These are phyloP conservation scores for Camponotus floridanus DNA, from an alignment of 1,140 invertebrate species.

Conservation along the genomic window DNA sequence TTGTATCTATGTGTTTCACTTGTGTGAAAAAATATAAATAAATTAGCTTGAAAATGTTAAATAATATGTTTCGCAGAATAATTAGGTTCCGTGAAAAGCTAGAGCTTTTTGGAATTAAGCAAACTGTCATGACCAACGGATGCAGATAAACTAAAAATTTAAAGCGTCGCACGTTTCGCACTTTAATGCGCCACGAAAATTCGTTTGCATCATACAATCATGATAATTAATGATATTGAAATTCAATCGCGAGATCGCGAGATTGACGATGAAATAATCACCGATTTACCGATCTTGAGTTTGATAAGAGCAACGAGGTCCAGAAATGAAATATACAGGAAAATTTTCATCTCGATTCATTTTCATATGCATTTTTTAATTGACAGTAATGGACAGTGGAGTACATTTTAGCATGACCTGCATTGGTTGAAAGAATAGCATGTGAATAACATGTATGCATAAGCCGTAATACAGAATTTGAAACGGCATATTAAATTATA, in stretches of 20 bases:
- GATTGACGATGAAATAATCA: constrained; percentile 36
- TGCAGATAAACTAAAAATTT: constrained; percentile 7
- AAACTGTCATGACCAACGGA: constrained; percentile 25
- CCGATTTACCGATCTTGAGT: constrained; percentile 10
- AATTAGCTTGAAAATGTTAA: background rate
- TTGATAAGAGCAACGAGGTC: background rate
- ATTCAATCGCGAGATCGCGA: constrained; percentile 20
- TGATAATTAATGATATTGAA: constrained; percentile 32
- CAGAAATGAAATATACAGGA: constrained; percentile 15
- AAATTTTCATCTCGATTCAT: constrained; percentile 49
- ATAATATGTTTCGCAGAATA: background rate
- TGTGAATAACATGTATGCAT: background rate
- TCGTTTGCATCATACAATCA: constrained; percentile 29
- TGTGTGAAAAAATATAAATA: background rate
- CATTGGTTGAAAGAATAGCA: constrained; percentile 17
- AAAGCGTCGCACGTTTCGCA: background rate
- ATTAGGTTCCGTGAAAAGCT: background rate
- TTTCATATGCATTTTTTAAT: constrained; percentile 58
- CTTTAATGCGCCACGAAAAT: constrained; percentile 24
- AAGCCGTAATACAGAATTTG: background rate
- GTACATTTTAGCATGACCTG: constrained; percentile 15
- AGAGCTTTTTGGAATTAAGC: constrained; percentile 24
- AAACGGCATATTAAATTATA: background rate
- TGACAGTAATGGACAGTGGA: constrained; percentile 40
- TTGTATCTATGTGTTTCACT: background rate